Evolutionary conservation across 2,113 vertebrate species (phyloP).

Genomic region (Aplodontia rufa): DNA sequence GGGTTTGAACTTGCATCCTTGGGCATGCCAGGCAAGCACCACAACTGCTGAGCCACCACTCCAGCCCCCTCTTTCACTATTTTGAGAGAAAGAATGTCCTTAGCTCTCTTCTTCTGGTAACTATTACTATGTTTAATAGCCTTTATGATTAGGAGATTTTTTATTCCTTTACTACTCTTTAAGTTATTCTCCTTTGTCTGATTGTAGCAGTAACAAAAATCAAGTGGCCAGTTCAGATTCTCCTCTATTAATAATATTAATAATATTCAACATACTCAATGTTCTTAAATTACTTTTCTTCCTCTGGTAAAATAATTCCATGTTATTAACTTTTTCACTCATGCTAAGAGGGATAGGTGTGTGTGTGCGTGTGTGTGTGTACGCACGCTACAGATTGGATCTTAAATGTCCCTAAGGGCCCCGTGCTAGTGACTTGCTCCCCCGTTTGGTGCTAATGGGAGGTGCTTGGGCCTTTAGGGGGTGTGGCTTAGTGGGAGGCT

Average conservation of each 20-base stretch:
- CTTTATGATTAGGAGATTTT: neutral
- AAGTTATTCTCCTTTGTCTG: neutral
- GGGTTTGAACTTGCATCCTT: no score
- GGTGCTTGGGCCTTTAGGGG: neutral
- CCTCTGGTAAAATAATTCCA: neutral
- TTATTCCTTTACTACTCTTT: neutral
- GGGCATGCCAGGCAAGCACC: no score
- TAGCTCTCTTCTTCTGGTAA: neutral
- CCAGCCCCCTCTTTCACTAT: no score
- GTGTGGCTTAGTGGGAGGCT: neutral
- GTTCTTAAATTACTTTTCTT: neutral
- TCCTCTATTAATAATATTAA: neutral
- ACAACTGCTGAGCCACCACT: no score
- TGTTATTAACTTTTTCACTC: neutral
- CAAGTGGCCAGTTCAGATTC: neutral
- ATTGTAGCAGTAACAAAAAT: neutral
- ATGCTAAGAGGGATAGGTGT: neutral
- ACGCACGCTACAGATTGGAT: neutral
- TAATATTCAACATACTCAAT: neutral
- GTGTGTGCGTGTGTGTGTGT: neutral
- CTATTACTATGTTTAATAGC: neutral
- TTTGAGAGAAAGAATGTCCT: conserved; percentile 22
- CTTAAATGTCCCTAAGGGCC: neutral
- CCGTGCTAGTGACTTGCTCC: no score
- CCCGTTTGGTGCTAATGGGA: neutral